A percentile compares a stretch with the other conserved stretches of the same genome.
Evolutionary conservation across 2,113 vertebrate genomes (phyloP).

Genomic region (Corynorhinus townsendii): DNA sequence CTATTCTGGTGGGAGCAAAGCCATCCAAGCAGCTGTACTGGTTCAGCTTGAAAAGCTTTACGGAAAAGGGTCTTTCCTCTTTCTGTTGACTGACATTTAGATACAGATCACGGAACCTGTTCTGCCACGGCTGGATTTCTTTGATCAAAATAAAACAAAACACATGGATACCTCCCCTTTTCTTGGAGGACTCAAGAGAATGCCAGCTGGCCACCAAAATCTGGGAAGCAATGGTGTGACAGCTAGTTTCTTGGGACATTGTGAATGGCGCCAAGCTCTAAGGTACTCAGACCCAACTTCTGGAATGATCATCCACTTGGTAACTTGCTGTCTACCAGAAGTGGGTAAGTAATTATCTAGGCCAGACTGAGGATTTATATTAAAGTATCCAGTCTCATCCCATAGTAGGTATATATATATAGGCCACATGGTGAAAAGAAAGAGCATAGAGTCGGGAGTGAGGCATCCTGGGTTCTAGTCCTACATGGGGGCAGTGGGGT

Average conservation of each 20-base stretch:
- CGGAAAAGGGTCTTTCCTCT: neutral
- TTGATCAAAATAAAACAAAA: slow-evolving; percentile 9
- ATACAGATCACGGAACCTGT: neutral
- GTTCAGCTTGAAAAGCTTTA: neutral
- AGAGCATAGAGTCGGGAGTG: neutral
- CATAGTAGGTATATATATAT: neutral
- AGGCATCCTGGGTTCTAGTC: neutral
- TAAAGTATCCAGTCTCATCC: neutral
- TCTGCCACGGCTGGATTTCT: neutral
- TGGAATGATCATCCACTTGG: neutral
- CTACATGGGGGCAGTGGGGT: neutral
- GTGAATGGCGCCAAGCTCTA: neutral
- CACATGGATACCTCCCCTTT: neutral
- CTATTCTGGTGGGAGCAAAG: neutral
- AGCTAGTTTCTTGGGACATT: neutral
- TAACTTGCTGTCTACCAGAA: neutral
- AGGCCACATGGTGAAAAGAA: slow-evolving; percentile 35
- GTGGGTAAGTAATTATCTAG: neutral
- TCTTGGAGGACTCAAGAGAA: neutral
- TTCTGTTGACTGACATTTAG: neutral
- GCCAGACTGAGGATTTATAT: neutral
- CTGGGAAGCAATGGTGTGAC: neutral
- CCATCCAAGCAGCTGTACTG: neutral
- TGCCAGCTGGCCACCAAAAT: neutral
- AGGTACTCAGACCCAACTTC: neutral